A percentile compares a stretch with the other conserved stretches of the same genome.
These are phyloP conservation scores for Heloderma charlesbogerti DNA, from an alignment of 2,113 vertebrate species.

Conservation along the genomic window DNA sequence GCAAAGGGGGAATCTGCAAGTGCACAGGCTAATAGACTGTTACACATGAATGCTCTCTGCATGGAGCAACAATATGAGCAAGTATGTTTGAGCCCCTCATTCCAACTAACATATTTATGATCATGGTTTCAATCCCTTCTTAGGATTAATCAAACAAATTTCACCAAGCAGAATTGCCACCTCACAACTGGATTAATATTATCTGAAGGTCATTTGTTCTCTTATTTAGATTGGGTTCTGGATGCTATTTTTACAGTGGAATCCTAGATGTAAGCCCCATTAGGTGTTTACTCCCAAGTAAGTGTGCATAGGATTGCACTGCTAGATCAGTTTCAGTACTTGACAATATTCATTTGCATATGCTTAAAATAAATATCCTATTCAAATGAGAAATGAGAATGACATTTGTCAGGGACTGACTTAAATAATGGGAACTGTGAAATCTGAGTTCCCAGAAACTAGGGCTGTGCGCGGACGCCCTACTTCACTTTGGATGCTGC, in stretches of 20 bases:
- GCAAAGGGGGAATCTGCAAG: no score
- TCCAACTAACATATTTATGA: not conserved
- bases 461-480: no score
- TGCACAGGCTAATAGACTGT: not conserved
- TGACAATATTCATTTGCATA: not conserved
- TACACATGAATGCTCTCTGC: not conserved
- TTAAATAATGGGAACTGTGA: not conserved
- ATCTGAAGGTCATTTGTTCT: not conserved
- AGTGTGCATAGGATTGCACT: not conserved
- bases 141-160: not conserved
- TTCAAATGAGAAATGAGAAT: slow-evolving; percentile 5
- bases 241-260: not conserved
- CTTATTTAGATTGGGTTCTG: not conserved
- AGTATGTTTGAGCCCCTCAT: not conserved
- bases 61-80: not conserved
- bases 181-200: not conserved
- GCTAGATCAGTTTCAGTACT: not conserved
- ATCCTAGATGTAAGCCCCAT: not conserved
- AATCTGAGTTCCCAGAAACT: not conserved
- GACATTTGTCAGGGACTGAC: not conserved
- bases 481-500: no score
- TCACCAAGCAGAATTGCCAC: not conserved
- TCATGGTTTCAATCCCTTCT: not conserved
- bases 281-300: not conserved
- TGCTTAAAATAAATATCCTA: not conserved